Percentiles rank a stretch among this genome's conserved stretches.
These are phyloP conservation scores for Lineus longissimus DNA, from an alignment of 1,140 invertebrate species.

Conservation along the genomic window DNA sequence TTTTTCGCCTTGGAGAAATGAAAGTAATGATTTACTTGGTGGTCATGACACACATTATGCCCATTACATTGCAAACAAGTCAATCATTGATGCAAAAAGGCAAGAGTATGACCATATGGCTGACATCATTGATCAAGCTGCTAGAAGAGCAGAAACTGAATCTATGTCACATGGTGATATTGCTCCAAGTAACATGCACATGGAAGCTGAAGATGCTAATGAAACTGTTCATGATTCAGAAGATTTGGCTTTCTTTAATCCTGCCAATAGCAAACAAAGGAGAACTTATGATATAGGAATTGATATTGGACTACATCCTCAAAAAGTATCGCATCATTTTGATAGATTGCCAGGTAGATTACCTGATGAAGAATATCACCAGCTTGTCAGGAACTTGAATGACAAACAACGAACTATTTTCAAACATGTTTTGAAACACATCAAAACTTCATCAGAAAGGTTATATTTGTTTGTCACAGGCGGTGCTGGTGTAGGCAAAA, in stretches of 20 bases:
- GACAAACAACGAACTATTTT: too few relatives aligned
- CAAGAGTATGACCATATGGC: not conserved
- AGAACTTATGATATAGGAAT: constrained; percentile 17
- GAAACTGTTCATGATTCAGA: not conserved
- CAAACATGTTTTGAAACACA: too few relatives aligned
- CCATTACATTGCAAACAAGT: not conserved
- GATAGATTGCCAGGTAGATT: too few relatives aligned
- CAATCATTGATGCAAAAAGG: not conserved
- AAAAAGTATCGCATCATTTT: too few relatives aligned
- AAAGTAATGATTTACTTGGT: constrained; percentile 5
- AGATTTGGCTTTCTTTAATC: not conserved
- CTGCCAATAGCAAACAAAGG: not conserved
- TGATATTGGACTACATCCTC: too few relatives aligned
- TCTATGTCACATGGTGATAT: not conserved
- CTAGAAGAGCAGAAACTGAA: not conserved
- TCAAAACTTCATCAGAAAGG: too few relatives aligned
- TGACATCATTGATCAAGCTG: too few relatives aligned
- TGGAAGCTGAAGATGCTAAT: constrained; percentile 2
- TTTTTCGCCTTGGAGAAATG: constrained; percentile 13
- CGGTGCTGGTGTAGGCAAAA: too few relatives aligned
- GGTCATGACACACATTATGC: too few relatives aligned
- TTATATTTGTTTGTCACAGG: too few relatives aligned
- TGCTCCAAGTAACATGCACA: constrained; percentile 10
- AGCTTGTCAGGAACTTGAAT: too few relatives aligned
- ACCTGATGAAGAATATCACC: too few relatives aligned